Conservation (phyloP, 2,113 vertebrate genomes). For the Steatornis caripensis region DNA sequence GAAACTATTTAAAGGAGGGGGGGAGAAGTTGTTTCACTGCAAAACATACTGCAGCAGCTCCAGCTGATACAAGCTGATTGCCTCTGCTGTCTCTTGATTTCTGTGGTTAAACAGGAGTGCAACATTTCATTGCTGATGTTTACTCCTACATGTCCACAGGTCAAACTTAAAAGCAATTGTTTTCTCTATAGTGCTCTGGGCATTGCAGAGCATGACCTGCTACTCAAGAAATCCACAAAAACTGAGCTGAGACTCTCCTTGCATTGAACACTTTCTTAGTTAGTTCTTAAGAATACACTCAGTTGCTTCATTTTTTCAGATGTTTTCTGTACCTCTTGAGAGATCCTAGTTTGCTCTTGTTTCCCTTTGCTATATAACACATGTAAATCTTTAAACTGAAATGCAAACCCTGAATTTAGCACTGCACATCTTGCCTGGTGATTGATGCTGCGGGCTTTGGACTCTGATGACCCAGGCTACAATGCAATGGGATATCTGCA, state of each 20-base stretch:
- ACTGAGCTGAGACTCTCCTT: neutral
- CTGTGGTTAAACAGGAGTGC: neutral
- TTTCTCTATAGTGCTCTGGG: neutral
- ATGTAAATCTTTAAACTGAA: neutral
- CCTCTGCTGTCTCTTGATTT: neutral
- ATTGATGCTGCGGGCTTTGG: neutral
- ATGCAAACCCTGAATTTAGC: neutral
- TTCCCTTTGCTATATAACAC: neutral
- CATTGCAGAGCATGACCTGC: neutral
- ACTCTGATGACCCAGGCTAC: neutral
- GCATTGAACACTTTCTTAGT: neutral
- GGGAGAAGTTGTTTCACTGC: neutral
- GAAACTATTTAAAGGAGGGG: neutral
- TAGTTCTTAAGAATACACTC: neutral
- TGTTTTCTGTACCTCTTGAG: neutral
- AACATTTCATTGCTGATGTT: neutral
- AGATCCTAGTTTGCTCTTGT: neutral
- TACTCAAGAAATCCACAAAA: constrained; percentile 1
- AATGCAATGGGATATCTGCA: neutral
- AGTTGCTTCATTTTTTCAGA: neutral
- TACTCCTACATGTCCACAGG: neutral
- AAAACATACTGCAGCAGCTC: neutral
- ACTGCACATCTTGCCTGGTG: neutral
- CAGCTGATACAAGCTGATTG: neutral
- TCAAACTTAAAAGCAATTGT: neutral